Conservation (phyloP, 2,797 vertebrate genomes). For the Myoxocephalus aenaeus region DNA sequence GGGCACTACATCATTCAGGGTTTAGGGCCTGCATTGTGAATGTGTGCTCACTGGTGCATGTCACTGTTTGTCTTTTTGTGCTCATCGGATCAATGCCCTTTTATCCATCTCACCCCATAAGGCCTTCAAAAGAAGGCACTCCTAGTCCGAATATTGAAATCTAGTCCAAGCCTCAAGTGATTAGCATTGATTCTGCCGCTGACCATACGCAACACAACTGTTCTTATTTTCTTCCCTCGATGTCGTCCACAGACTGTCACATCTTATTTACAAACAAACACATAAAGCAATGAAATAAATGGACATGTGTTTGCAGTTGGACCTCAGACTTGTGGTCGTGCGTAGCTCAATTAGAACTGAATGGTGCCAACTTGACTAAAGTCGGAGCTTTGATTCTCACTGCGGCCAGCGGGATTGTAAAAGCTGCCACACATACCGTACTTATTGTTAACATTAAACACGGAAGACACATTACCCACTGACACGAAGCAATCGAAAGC, state of each 20-base stretch:
- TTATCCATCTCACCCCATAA: conserved; percentile 55
- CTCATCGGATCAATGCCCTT: conserved; percentile 23
- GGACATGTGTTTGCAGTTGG: conserved; percentile 57
- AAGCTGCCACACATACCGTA: conserved; percentile 47
- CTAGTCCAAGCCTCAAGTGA: conserved; percentile 13
- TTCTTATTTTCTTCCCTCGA: conserved; percentile 35
- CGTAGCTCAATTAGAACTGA: conserved; percentile 43
- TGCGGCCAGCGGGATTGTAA: conserved; percentile 50
- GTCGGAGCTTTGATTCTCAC: conserved; percentile 40
- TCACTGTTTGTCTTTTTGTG: conserved; percentile 29
- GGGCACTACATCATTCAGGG: conserved; percentile 64
- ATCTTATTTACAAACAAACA: conserved; percentile 58
- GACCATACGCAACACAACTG: conserved; percentile 43
- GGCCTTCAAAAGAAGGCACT: conserved; percentile 17
- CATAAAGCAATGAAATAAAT: conserved; percentile 53
- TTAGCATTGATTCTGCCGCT: conserved; percentile 42
- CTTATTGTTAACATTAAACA: conserved; percentile 50
- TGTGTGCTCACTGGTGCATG: conserved; percentile 12
- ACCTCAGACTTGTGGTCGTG: conserved; percentile 45
- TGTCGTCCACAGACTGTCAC: conserved; percentile 43
- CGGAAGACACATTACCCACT: conserved; percentile 18
- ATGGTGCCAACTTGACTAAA: conserved; percentile 53
- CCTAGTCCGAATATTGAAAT: conserved; percentile 3
- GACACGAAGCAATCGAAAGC: conserved; percentile 37
- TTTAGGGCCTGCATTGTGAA: conserved; percentile 31